These are phyloP conservation scores for Latrodectus elegans DNA, from an alignment of 2,888 invertebrate species.

Conservation along the genomic window DNA sequence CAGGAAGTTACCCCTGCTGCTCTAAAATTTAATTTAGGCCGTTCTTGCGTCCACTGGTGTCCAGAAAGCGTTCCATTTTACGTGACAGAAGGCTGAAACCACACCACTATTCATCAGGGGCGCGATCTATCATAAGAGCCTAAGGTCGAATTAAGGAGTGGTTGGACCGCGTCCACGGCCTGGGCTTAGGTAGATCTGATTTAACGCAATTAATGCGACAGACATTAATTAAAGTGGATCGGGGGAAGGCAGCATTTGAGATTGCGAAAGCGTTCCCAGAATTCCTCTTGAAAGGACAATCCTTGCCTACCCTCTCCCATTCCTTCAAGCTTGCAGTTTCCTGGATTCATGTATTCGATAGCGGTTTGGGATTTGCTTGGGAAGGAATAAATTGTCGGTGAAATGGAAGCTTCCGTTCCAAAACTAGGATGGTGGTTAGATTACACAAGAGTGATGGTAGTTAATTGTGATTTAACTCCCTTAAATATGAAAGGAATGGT, in stretches of 20 bases:
- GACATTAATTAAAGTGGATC: slow-evolving; percentile 59
- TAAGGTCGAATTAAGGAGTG: slow-evolving; percentile 49
- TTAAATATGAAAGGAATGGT: slow-evolving; percentile 14
- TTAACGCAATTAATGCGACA: slow-evolving; percentile 65
- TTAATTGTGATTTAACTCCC: slow-evolving; percentile 28
- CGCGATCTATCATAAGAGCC: slow-evolving; percentile 37
- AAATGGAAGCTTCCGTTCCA: slow-evolving; percentile 19
- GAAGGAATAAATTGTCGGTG: slow-evolving; percentile 9
- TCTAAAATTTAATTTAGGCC: slow-evolving; percentile 47
- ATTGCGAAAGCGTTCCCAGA: slow-evolving; percentile 42
- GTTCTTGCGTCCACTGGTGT: neutral
- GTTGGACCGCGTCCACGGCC: slow-evolving; percentile 4
- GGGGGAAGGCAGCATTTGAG: slow-evolving; percentile 18
- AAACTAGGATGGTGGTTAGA: slow-evolving; percentile 9
- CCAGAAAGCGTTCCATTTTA: slow-evolving; percentile 16
- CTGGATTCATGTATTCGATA: neutral
- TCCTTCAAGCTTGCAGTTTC: too few relatives aligned
- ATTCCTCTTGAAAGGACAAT: slow-evolving; percentile 29
- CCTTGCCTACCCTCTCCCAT: neutral
- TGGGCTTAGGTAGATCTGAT: slow-evolving; percentile 58
- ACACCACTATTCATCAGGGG: slow-evolving; percentile 44
- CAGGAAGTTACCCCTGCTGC: neutral
- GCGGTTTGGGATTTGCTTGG: slow-evolving; percentile 14
- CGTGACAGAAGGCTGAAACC: slow-evolving; percentile 31
- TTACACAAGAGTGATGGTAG: neutral